phyloP scores from a whole-genome alignment of 2,888 invertebrate genomes.

The Nomada lathburiana region DNA sequence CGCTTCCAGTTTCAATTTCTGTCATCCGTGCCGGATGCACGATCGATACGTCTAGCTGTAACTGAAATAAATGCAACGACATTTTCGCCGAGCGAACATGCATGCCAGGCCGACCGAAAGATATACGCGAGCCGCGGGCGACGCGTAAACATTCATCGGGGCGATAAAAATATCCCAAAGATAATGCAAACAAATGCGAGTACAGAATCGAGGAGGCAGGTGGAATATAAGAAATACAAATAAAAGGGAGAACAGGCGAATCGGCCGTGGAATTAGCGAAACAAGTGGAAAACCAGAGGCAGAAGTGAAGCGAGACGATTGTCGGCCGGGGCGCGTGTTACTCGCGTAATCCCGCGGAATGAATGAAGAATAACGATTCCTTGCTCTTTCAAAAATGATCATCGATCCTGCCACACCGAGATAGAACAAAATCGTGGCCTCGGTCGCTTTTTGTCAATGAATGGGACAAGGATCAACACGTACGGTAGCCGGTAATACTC shows the following conservation, averaged over 20 bases:
- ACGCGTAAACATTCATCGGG: neutral
- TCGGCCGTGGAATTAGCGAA: no score
- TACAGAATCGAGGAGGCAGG: no score
- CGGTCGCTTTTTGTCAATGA: conserved; percentile 79
- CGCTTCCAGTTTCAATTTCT: neutral
- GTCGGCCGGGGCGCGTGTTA: no score
- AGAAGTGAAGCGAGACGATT: no score
- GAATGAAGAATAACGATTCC: neutral
- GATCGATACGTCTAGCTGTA: no score
- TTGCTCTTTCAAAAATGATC: conserved; percentile 55
- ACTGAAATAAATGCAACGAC: neutral
- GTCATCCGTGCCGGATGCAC: neutral
- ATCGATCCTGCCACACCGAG: conserved; percentile 54
- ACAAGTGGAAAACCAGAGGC: no score
- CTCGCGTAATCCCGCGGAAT: no score
- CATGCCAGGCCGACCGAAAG: neutral
- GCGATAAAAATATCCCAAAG: neutral
- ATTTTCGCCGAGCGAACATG: neutral
- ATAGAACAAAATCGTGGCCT: conserved; percentile 67
- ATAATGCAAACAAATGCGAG: neutral
- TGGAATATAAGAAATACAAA: neutral
- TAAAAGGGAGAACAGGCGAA: neutral
- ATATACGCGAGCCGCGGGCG: neutral
- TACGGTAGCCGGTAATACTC: conserved; percentile 84
- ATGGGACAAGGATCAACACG: conserved; percentile 82